Base-by-base conservation (phyloP, 1,140 invertebrate genomes). In the Neuroterus valhalla region DNA sequence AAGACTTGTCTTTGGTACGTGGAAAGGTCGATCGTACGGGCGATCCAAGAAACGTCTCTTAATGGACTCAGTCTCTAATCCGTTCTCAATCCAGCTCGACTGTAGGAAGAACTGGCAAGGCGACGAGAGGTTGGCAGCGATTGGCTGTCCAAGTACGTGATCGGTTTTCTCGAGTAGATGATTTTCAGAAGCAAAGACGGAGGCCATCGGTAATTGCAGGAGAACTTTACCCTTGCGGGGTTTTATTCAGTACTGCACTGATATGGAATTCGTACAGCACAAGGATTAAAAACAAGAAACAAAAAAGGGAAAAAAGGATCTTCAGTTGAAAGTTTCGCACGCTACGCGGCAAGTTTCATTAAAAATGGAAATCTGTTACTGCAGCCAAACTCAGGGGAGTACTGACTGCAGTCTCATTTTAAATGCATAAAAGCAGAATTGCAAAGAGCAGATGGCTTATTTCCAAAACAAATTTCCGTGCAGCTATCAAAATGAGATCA, bases 51-150 rank as follows among this genome's bases (percentile, higher is more conserved):
- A 76, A 77, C 77, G 76, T 77, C 74, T 76, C 76, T 80, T 84
- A 84, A 84, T 84, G 80, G 81, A 82, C 78, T 82, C 75, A 76
- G 78, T 81, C 78, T 83, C 77, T 80, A 81, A 81, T 83, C 78
- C 78, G 72, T 46, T 75, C 67, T 68, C 74, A 76, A 79, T 80
- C 74, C 75, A 70, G 75, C 71, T 75, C n/a, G n/a, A 62, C 55
- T 72, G 72, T 76, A 72, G 73, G 67, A 38, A 62, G 70, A 72
- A 71, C 21, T 17, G 66, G 66, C 50, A 71, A 72, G 46, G 70
- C 42, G 52, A 50, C 67, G 72, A 79, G 75, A 70, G 72, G 75
- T 68, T 73, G 79, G 67, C 78, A 74, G 72, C 80, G 82, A 84
- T 83, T 78, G 83, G 80, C 75, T 80, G 78, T 77, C 78, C 81